A percentile compares a stretch with the other conserved stretches of the same genome.
phyloP scores from a whole-genome alignment of 2,797 vertebrate genomes.

The Microctenopoma steveboyesi region DNA sequence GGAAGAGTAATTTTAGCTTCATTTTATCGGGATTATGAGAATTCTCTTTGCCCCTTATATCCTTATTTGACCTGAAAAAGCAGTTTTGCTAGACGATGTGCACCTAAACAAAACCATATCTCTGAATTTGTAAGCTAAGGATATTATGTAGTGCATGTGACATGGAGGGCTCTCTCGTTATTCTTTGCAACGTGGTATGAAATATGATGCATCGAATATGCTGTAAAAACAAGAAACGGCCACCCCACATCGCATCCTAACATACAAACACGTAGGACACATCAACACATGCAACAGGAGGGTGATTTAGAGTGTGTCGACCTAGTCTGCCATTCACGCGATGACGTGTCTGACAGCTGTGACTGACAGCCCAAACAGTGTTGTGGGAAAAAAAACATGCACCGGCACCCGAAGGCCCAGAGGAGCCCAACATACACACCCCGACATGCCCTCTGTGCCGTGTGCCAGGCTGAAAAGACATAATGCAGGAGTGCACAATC shows the following conservation, averaged over 20 bases:
- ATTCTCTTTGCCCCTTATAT: neutral
- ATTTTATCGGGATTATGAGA: neutral
- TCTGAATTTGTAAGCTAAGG: too few relatives aligned
- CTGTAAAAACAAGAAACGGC: conserved; percentile 67
- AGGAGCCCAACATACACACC: conserved; percentile 56
- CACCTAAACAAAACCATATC: too few relatives aligned
- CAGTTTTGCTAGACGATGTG: neutral
- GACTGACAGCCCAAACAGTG: conserved; percentile 64
- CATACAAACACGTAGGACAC: conserved; percentile 40
- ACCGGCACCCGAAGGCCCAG: conserved; percentile 49
- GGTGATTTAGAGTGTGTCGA: conserved; percentile 65
- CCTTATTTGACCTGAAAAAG: neutral
- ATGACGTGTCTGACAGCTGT: conserved; percentile 68
- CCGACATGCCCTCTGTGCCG: conserved; percentile 35
- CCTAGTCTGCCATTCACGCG: conserved; percentile 34
- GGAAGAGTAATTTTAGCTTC: neutral
- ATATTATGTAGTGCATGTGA: neutral
- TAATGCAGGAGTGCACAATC: neutral
- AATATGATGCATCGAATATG: conserved; percentile 51
- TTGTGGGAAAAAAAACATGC: conserved; percentile 21
- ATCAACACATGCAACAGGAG: conserved; percentile 40
- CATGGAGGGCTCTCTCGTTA: neutral
- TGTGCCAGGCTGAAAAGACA: conserved; percentile 14
- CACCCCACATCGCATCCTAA: conserved; percentile 52
- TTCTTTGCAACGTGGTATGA: conserved; percentile 51